These are phyloP conservation scores for Megalops cyprinoides DNA, from an alignment of 2,797 vertebrate genomes.

Conservation along the genomic window DNA sequence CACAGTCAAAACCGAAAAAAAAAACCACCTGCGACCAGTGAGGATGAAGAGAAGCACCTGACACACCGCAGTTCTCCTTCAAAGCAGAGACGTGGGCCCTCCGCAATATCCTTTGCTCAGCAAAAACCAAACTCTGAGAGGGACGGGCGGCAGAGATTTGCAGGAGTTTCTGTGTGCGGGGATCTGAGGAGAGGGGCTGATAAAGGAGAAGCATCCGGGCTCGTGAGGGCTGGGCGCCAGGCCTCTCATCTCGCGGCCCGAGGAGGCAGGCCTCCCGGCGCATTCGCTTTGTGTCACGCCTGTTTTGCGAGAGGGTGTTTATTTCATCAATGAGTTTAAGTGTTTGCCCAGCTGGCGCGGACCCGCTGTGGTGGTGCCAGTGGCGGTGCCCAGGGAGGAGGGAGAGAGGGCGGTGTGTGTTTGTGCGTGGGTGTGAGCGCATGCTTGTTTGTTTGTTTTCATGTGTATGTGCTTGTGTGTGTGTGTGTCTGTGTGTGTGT, in stretches of 20 bases:
- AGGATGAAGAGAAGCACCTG: background rate
- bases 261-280: background rate
- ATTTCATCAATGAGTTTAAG: constrained; percentile 70
- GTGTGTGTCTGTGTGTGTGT: background rate
- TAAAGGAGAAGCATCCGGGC: background rate
- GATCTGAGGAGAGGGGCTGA: background rate
- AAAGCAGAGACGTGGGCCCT: background rate
- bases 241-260: no score
- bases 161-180: background rate
- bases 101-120: no score
- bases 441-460: no score
- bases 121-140: no score
- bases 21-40: background rate
- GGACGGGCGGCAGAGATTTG: no score
- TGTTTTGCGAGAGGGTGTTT: constrained; percentile 61
- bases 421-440: background rate
- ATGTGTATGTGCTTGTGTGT: background rate
- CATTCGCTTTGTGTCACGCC: background rate
- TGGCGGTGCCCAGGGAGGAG: constrained; percentile 46
- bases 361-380: constrained; percentile 60
- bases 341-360: constrained; percentile 72
- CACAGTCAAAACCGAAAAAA: no score
- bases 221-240: background rate
- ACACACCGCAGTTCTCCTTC: background rate
- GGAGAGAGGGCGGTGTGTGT: background rate